Percentiles rank a stretch among this genome's conserved stretches.
phyloP scores from a whole-genome alignment of 1,140 invertebrate genomes.

The Drosophila quadrilineata region DNA sequence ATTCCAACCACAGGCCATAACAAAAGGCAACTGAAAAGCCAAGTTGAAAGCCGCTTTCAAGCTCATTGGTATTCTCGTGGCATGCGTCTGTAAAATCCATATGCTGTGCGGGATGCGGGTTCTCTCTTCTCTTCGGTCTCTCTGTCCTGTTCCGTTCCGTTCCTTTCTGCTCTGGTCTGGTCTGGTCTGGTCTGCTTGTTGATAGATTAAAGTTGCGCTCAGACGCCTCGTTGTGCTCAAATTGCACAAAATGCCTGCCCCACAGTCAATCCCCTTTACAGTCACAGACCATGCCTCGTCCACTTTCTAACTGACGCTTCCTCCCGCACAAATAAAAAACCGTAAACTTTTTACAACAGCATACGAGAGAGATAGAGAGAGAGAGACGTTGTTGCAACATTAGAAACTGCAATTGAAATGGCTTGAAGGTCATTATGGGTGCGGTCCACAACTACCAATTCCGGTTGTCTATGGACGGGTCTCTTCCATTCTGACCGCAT shows the following conservation, averaged over 20 bases:
- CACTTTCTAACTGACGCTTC: not conserved
- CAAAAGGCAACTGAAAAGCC: too few species aligned
- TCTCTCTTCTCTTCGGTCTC: too few species aligned
- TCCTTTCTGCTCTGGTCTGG: too few species aligned
- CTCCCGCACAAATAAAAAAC: not conserved
- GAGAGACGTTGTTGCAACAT: conserved; percentile 30
- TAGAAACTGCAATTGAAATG: conserved; percentile 43
- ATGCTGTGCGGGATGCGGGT: conserved; percentile 30
- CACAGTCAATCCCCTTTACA: not conserved
- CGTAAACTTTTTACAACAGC: conserved; percentile 19
- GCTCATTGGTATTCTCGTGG: conserved; percentile 49
- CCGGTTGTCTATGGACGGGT: not conserved
- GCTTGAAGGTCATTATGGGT: conserved; percentile 14
- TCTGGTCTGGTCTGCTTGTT: too few species aligned
- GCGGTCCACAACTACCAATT: too few species aligned
- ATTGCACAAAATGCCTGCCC: conserved; percentile 38
- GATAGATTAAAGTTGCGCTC: conserved; percentile 65
- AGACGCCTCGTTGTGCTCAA: conserved; percentile 40
- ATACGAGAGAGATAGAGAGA: too few species aligned
- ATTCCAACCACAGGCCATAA: too few species aligned
- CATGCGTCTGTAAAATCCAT: conserved; percentile 37
- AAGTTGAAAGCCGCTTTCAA: too few species aligned
- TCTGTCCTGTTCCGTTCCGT: too few species aligned
- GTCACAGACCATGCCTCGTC: not conserved
- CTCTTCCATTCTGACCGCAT: not conserved